Percentiles rank a stretch among this genome's conserved stretches.
phyloP scores from a whole-genome alignment of 2,113 vertebrate genomes.

The Istiophorus platypterus region DNA sequence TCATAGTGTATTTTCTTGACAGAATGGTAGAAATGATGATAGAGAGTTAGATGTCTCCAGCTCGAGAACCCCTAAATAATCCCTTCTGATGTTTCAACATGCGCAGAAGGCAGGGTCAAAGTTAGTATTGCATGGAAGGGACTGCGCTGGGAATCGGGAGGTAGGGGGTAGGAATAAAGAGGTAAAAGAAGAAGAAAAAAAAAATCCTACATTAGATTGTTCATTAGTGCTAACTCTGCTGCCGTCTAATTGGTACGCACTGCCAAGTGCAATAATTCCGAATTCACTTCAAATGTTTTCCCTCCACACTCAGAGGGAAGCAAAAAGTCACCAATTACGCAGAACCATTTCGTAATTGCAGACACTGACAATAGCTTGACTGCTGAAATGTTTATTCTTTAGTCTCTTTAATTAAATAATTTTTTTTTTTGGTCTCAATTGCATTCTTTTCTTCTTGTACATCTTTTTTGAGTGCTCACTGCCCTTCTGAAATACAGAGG shows the following conservation, averaged over 20 bases:
- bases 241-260: slow-evolving; percentile 56
- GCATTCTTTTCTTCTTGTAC: slow-evolving; percentile 37
- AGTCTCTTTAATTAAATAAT: slow-evolving; percentile 33
- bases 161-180: slow-evolving; percentile 1
- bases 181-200: slow-evolving; percentile 14
- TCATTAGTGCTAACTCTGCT: slow-evolving; percentile 55
- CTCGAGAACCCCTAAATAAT: slow-evolving; percentile 20
- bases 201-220: slow-evolving; percentile 50
- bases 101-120: not conserved
- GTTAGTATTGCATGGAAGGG: too few species aligned
- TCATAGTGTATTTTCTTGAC: slow-evolving; percentile 19
- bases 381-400: slow-evolving; percentile 61
- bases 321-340: slow-evolving; percentile 67
- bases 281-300: slow-evolving; percentile 59
- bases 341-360: slow-evolving; percentile 56
- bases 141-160: too few species aligned
- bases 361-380: slow-evolving; percentile 54
- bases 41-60: slow-evolving; percentile 22
- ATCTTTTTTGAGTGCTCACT: slow-evolving; percentile 8
- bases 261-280: slow-evolving; percentile 46
- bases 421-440: slow-evolving; percentile 44
- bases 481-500: slow-evolving; percentile 5
- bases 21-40: slow-evolving; percentile 30
- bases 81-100: slow-evolving; percentile 17
- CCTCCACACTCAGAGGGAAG: slow-evolving; percentile 37